Conservation (phyloP, 1,140 invertebrate genomes). For the Pogonomyrmex californicus region DNA sequence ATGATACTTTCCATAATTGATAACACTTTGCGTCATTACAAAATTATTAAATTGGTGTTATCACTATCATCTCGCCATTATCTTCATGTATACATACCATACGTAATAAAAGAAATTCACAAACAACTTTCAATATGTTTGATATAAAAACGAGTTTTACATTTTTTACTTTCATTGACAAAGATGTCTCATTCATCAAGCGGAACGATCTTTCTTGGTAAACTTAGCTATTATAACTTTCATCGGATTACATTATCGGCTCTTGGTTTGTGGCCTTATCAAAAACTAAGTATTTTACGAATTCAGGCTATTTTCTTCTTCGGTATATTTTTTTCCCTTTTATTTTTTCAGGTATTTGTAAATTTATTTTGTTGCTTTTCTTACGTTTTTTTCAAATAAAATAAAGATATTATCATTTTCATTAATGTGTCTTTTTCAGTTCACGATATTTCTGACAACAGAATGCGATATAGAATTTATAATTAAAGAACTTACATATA, state of each 20-base stretch:
- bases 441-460: conserved; percentile 7
- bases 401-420: neutral
- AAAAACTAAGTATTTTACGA: neutral
- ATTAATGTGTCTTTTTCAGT: neutral
- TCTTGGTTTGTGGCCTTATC: conserved; percentile 49
- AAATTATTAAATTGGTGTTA: neutral
- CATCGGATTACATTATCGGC: neutral
- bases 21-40: neutral
- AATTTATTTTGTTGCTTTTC: neutral
- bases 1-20: neutral
- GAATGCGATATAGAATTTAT: neutral
- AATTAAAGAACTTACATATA: neutral
- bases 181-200: neutral
- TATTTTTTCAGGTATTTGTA: conserved; percentile 17
- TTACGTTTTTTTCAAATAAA: neutral
- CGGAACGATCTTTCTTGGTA: neutral
- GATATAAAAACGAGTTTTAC: neutral
- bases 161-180: neutral
- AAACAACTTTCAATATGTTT: neutral
- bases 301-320: neutral
- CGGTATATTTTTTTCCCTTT: neutral
- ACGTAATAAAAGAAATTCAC: neutral
- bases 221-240: conserved; percentile 7
- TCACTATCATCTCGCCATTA: neutral
- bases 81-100: neutral